phyloP scores from a whole-genome alignment of 2,888 invertebrate genomes.

The Sinohyriopsis cumingii region DNA sequence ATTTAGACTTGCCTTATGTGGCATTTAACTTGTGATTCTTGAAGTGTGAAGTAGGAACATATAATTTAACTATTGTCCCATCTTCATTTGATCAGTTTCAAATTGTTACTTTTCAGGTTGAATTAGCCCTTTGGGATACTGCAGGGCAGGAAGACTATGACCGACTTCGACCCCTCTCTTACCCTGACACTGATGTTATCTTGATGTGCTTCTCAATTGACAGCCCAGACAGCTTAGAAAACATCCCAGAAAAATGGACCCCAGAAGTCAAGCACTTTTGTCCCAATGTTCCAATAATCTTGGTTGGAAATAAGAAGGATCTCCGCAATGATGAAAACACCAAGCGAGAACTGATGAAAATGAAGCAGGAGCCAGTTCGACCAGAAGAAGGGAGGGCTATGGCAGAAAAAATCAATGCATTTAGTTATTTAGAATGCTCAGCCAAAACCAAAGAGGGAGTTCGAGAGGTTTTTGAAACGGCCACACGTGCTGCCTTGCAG shows the following conservation, averaged over 20 bases:
- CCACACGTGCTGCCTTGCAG: constrained; percentile 97
- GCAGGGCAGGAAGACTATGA: constrained; percentile 99
- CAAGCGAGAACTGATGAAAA: constrained; percentile 84
- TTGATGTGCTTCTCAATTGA: constrained; percentile 99
- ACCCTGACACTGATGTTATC: constrained; percentile 99
- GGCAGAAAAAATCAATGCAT: constrained; percentile 99
- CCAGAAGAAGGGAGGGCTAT: constrained; percentile 97
- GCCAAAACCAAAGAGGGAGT: constrained; percentile 99
- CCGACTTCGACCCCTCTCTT: constrained; percentile 93
- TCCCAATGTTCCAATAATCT: constrained; percentile 98
- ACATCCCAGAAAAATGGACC: constrained; percentile 99
- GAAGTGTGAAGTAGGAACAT: too few species aligned
- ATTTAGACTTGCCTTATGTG: too few species aligned
- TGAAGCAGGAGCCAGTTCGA: constrained; percentile 99
- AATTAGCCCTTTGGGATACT: constrained; percentile 87
- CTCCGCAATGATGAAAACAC: constrained; percentile 74
- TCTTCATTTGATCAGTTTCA: too few species aligned
- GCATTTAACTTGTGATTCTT: too few species aligned
- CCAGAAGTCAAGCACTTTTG: constrained; percentile 96
- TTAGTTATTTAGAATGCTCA: constrained; percentile 98
- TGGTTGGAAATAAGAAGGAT: constrained; percentile 94
- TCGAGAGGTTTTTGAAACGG: constrained; percentile 98
- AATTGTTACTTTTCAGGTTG: constrained; percentile 65
- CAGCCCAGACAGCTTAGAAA: constrained; percentile 98
- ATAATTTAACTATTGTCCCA: too few species aligned